Evolutionary conservation across 1,140 invertebrate genomes (phyloP), one percentile per base, ranked within the genome.

Genomic region (Cephus cinctus): DNA sequence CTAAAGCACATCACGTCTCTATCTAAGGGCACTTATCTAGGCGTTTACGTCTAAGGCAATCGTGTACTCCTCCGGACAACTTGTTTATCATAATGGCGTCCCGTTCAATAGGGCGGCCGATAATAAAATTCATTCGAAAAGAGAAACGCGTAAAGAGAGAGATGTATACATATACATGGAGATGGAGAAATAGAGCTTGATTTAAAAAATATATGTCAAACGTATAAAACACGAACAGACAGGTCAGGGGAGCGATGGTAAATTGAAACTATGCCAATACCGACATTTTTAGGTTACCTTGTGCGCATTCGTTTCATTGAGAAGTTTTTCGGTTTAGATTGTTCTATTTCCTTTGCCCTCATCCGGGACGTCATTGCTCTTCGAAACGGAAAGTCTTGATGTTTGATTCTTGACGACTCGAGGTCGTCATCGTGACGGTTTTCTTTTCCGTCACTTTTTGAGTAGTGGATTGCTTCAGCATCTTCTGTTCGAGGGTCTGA

Each of bases 401-500:
- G 41, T 75, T 75, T 4, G 75, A 75, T 47, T 80, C 78, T 36
- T 79, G 75, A 43, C 77, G 75, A 50, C 66, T 78, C 4, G 71
- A 72, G 39, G 64, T 71, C 5, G 72, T 75, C 61, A 67, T 79
- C 0, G 77, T 76, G 2, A 79, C 65, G 2, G 77, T 79, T 50
- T 78, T 79, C 47, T 79, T 79, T 48, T 80, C 79, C 6, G 75
- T 76, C 8, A 79, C 69, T 46, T 79, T 78, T 47, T 80, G 76
- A 14, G 69, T 78, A 31, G 72, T 67, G 0, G 79, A 79, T 39
- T 80, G 78, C 34, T 80, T 81, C 12, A 74, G 59, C 65, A 68
- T 78, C 44, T 71, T 75, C 43, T 80, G 77, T 34, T 80, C 78
- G 3, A 77, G 43, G 3, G 61, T 61, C 6, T 78, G 70, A n/a